A percentile compares a stretch with the other conserved stretches of the same genome.
Conservation (phyloP, 2,797 vertebrate species). For the Lepilemur ruficaudatus region DNA sequence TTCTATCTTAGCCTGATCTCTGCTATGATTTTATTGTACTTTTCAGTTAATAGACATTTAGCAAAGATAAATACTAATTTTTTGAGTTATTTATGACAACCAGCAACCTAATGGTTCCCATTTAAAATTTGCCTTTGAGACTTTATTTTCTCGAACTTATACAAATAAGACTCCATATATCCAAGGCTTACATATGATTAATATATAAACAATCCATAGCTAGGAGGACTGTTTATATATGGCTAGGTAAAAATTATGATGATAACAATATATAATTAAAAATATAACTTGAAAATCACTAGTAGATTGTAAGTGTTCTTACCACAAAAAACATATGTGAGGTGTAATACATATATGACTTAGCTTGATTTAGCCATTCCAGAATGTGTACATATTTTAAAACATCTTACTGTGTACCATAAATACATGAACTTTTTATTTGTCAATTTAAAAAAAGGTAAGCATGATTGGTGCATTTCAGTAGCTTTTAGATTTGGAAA, state of each 20-base stretch:
- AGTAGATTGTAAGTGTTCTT: neutral
- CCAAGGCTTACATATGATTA: neutral
- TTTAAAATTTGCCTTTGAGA: slow-evolving; percentile 17
- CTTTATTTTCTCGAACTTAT: neutral
- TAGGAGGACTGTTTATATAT: neutral
- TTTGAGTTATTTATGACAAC: neutral
- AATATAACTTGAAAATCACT: neutral
- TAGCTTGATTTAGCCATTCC: neutral
- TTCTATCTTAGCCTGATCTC: neutral
- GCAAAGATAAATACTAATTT: neutral
- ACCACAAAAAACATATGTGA: neutral
- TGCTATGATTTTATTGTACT: slow-evolving; percentile 10
- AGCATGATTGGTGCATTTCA: neutral
- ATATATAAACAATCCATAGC: neutral
- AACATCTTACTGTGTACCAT: neutral
- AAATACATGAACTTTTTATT: neutral
- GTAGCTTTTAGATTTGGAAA: neutral
- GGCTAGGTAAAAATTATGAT: neutral
- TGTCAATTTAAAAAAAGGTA: neutral
- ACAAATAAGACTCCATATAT: neutral
- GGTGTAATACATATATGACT: neutral
- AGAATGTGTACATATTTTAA: neutral
- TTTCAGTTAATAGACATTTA: neutral
- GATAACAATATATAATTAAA: neutral
- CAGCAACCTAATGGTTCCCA: neutral